Percentiles rank a stretch among this genome's conserved stretches.
These are phyloP conservation scores for Ceratosolen fusciceps DNA, from an alignment of 1,140 invertebrate genomes.

Conservation along the genomic window DNA sequence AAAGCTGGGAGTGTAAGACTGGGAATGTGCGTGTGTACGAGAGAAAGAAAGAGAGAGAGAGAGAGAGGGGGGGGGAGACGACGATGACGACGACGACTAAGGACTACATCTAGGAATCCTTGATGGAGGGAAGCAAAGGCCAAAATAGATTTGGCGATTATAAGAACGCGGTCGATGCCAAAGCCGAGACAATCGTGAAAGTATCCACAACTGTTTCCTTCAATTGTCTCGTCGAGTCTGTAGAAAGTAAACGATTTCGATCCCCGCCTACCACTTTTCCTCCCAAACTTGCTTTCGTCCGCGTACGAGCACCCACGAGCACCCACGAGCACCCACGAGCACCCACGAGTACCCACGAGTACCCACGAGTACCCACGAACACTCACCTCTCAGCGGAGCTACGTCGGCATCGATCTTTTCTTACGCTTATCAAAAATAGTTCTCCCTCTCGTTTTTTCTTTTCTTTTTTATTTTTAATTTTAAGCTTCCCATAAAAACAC, in stretches of 20 bases:
- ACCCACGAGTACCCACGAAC: neutral
- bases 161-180: conserved; percentile 26
- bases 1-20: neutral
- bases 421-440: too few relatives aligned
- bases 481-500: too few relatives aligned
- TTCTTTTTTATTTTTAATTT: too few relatives aligned
- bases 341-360: too few relatives aligned
- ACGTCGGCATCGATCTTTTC: too few relatives aligned
- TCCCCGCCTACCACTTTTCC: neutral
- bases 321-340: neutral
- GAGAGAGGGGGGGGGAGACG: too few relatives aligned
- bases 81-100: too few relatives aligned
- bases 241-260: conserved; percentile 44
- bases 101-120: too few relatives aligned
- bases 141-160: conserved; percentile 23
- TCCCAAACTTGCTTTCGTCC: neutral
- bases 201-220: conserved; percentile 12
- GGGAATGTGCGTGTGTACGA: neutral
- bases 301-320: neutral
- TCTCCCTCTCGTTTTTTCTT: too few relatives aligned
- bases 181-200: conserved; percentile 45
- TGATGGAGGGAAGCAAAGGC: neutral
- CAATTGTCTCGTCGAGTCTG: conserved; percentile 28
- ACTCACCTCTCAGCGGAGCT: too few relatives aligned
- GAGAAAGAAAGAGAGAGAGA: too few relatives aligned